A percentile compares a stretch with the other conserved stretches of the same genome.
Evolutionary conservation across 2,113 vertebrate genomes (phyloP).

Genomic region (Pleuronectes platessa): DNA sequence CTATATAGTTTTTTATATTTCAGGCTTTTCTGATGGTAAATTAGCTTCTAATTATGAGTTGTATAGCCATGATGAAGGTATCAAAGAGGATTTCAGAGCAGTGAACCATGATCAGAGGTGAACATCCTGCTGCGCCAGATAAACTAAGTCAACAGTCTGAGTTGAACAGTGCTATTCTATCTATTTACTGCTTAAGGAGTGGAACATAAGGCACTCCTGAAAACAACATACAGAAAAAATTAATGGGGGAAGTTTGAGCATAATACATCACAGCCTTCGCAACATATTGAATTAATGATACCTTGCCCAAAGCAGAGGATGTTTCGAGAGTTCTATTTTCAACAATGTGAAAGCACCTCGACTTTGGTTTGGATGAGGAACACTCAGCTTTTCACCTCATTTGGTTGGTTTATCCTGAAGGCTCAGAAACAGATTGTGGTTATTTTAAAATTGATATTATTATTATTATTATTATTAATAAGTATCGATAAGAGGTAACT

Average conservation of each 20-base stretch:
- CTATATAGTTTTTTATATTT: constrained; percentile 48
- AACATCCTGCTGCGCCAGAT: not conserved
- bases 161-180: not conserved
- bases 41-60: not conserved
- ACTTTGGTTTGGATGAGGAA: constrained; percentile 2
- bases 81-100: not conserved
- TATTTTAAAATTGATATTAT: not conserved
- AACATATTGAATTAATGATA: constrained; percentile 43
- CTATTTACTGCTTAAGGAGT: not conserved
- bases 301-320: constrained; percentile 25
- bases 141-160: not conserved
- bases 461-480: not conserved
- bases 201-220: not conserved
- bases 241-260: constrained; percentile 28
- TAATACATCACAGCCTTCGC: constrained; percentile 33
- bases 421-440: not conserved
- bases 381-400: constrained; percentile 23
- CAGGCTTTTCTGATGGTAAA: constrained; percentile 27
- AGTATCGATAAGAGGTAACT: not conserved
- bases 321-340: constrained; percentile 24
- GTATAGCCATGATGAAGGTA: not conserved
- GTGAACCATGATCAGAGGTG: constrained; percentile 3
- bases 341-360: not conserved
- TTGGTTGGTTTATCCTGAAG: constrained; percentile 26
- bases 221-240: constrained; percentile 31